Evolutionary conservation across 2,888 invertebrate genomes (phyloP).

Genomic region (Macaria notata): DNA sequence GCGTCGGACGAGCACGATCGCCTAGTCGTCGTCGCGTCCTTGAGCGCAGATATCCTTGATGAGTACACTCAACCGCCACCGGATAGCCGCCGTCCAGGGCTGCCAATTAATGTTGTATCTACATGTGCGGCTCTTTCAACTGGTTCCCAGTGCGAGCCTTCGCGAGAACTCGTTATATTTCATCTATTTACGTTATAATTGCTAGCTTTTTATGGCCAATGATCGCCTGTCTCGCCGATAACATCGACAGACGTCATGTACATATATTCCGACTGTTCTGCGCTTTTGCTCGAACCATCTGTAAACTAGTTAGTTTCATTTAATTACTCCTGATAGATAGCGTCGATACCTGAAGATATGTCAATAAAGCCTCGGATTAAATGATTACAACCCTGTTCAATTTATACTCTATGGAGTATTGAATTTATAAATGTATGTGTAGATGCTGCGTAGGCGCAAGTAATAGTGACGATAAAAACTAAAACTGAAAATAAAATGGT

Average conservation of each 20-base stretch:
- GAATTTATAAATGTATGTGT: conserved; percentile 21
- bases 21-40: conserved; percentile 69
- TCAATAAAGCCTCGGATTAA: not conserved
- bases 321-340: conserved; percentile 1
- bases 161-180: conserved; percentile 42
- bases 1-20: conserved; percentile 69
- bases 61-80: conserved; percentile 82
- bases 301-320: conserved; percentile 2
- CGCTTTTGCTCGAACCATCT: conserved; percentile 4
- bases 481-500: conserved; percentile 68
- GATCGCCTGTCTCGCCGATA: conserved; percentile 25
- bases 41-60: conserved; percentile 81
- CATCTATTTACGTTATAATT: conserved; percentile 36
- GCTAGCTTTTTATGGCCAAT: conserved; percentile 29
- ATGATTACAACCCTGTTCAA: conserved; percentile 49
- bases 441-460: conserved; percentile 62
- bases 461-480: conserved; percentile 64
- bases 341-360: not conserved
- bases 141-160: conserved; percentile 42
- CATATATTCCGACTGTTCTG: conserved; percentile 1
- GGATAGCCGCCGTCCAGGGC: conserved; percentile 72
- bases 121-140: conserved; percentile 49
- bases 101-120: conserved; percentile 68
- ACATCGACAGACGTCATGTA: conserved; percentile 10
- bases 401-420: conserved; percentile 2